phyloP scores from a whole-genome alignment of 2,797 vertebrate genomes.

The Parotocinclus haroldoi region DNA sequence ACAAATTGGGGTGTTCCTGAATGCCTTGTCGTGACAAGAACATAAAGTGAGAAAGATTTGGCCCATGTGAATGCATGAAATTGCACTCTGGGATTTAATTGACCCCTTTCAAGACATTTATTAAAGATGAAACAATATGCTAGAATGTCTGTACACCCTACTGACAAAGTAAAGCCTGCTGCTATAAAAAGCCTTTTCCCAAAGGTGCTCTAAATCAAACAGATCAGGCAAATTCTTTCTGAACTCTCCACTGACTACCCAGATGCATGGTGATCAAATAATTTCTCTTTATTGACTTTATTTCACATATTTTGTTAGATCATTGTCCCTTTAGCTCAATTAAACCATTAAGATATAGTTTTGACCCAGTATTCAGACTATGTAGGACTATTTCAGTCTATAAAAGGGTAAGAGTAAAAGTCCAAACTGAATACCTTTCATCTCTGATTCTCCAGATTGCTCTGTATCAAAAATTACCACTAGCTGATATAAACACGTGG shows the following conservation, averaged over 20 bases:
- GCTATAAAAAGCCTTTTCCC: constrained; percentile 61
- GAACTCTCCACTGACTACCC: constrained; percentile 35
- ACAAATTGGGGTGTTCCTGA: constrained; percentile 65
- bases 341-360: constrained; percentile 27
- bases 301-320: constrained; percentile 31
- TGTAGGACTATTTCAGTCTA: too few species aligned
- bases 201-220: constrained; percentile 51
- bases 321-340: constrained; percentile 23
- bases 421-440: too few species aligned
- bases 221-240: constrained; percentile 48
- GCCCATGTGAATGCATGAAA: constrained; percentile 65
- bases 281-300: constrained; percentile 26
- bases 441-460: too few species aligned
- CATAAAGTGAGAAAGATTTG: constrained; percentile 66
- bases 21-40: constrained; percentile 60
- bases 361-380: constrained; percentile 34
- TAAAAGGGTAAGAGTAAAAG: too few species aligned
- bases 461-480: too few species aligned
- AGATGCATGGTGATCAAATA: constrained; percentile 34
- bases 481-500: too few species aligned
- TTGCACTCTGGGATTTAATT: constrained; percentile 74
- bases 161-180: constrained; percentile 59
- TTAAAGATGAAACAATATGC: constrained; percentile 59
- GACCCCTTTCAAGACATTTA: constrained; percentile 75
- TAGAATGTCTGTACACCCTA: constrained; percentile 61